Conservation (phyloP, 2,797 vertebrate genomes). For the Hozukius guyotensis region DNA sequence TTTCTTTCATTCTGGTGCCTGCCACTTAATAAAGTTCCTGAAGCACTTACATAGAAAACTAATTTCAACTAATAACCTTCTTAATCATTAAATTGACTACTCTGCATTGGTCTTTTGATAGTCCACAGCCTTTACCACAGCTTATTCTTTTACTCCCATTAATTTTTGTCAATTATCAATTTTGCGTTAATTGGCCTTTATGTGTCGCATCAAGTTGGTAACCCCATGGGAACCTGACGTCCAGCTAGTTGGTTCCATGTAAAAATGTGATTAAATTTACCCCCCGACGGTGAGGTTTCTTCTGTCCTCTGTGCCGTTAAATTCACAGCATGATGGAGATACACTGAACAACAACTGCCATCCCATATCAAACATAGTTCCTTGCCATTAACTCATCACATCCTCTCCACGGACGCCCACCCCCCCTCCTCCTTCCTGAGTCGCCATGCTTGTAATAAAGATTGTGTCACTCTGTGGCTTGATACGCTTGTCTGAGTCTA, state of each 20-base stretch:
- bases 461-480: slow-evolving; percentile 66
- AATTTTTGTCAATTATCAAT: background rate
- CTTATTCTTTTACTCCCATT: slow-evolving; percentile 8
- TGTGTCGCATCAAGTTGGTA: background rate
- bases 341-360: slow-evolving; percentile 42
- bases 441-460: slow-evolving; percentile 72
- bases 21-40: background rate
- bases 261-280: background rate
- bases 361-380: slow-evolving; percentile 50
- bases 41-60: slow-evolving; percentile 20
- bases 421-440: background rate
- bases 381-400: slow-evolving; percentile 55
- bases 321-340: slow-evolving; percentile 28
- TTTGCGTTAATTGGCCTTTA: slow-evolving; percentile 3
- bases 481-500: slow-evolving; percentile 73
- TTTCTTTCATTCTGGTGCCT: background rate
- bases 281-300: background rate
- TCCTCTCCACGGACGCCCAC: slow-evolving; percentile 32
- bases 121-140: slow-evolving; percentile 3
- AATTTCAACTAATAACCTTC: slow-evolving; percentile 43
- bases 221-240: background rate
- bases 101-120: slow-evolving; percentile 15
- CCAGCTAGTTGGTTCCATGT: background rate
- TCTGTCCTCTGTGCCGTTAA: background rate
- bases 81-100: slow-evolving; percentile 34